Base-by-base conservation (phyloP, 2,797 vertebrate species). In the Rachycentron canadum region DNA sequence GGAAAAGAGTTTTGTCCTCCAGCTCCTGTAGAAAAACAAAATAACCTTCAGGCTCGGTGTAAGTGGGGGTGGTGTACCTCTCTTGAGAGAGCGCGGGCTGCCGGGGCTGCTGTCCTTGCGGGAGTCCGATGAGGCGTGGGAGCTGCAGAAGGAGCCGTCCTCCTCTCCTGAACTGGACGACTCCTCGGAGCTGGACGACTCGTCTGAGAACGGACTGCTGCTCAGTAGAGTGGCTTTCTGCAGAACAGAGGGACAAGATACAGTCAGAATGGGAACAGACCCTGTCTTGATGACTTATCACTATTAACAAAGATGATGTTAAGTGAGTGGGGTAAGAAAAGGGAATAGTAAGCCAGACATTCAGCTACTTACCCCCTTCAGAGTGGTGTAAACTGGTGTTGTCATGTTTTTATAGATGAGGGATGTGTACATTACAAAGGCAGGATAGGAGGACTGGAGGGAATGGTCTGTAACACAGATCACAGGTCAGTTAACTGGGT, bases 301-400 rank as follows among this genome's bases (percentile, higher is more conserved):
- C n/a, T n/a, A n/a, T n/a, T n/a, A n/a, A n/a, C n/a, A n/a, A n/a
- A n/a, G n/a, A n/a, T n/a, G n/a, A n/a, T n/a, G n/a, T n/a, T n/a
- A n/a, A n/a, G n/a, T n/a, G n/a, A n/a, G n/a, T n/a, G n/a, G n/a
- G n/a, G n/a, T n/a, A n/a, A n/a, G n/a, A n/a, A n/a, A n/a, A n/a
- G n/a, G n/a, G n/a, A n/a, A n/a, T n/a, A n/a, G n/a, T n/a, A n/a
- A n/a, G n/a, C n/a, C n/a, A n/a, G n/a, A n/a, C n/a, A n/a, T n/a
- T n/a, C n/a, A n/a, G n/a, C n/a, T n/a, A 82, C 93, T 63, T 93
- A 99, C 98, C 97, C 98, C 98, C 93, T 99, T 99, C 81, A 97
- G 90, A 69, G 96, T 96, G 6, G 96, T 97, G 83, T 98, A 99
- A 79, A 98, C 96, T 5, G 97, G 97, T 45, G 95, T 93, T 3